A percentile compares a stretch with the other conserved stretches of the same genome.
These are phyloP conservation scores for Rhogogaster chlorosoma DNA, from an alignment of 2,888 invertebrate genomes.

Conservation along the genomic window DNA sequence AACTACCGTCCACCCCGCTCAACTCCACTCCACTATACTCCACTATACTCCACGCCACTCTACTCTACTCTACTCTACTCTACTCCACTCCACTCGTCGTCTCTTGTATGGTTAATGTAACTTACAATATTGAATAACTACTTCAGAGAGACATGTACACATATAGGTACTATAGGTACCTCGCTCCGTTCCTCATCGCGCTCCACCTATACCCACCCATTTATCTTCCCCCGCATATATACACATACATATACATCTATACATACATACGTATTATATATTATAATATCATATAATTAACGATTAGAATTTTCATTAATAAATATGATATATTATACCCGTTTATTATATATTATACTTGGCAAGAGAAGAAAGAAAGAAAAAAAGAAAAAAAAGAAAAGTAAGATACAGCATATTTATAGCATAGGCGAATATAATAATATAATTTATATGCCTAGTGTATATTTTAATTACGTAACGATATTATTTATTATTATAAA, in stretches of 20 bases:
- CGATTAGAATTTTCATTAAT: neutral
- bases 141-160: neutral
- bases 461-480: conserved; percentile 74
- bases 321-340: conserved; percentile 27
- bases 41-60: neutral
- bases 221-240: neutral
- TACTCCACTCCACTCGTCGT: neutral
- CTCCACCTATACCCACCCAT: neutral
- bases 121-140: conserved; percentile 27
- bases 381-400: neutral
- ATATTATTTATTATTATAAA: conserved; percentile 72
- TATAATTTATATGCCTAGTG: conserved; percentile 55
- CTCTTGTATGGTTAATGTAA: conserved; percentile 18
- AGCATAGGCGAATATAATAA: neutral
- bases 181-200: neutral
- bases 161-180: neutral
- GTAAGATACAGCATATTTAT: neutral
- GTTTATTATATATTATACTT: neutral
- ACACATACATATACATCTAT: neutral
- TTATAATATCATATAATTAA: too few relatives aligned
- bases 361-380: neutral
- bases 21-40: neutral
- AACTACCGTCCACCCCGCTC: neutral
- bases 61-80: neutral
- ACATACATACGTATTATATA: neutral